Conservation (phyloP, 2,797 vertebrate genomes). For the Anguilla anguilla region DNA sequence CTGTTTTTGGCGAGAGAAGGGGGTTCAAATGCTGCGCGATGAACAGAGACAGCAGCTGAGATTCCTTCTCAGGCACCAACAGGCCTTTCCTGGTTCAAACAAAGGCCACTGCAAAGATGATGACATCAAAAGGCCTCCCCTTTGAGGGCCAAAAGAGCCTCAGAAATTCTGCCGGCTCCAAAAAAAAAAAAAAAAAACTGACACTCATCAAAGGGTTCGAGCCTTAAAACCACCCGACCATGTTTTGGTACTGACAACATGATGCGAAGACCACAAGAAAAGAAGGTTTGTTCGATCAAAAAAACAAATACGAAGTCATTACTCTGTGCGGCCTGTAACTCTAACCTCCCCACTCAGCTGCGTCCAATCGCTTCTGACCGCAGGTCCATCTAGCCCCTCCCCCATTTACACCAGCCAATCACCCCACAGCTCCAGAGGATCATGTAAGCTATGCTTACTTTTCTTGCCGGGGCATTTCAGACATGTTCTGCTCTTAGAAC, state of each 20-base stretch:
- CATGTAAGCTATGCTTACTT: too few relatives aligned
- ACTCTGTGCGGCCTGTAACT: neutral
- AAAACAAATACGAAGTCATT: neutral
- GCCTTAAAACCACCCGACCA: neutral
- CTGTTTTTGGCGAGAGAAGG: constrained; percentile 30
- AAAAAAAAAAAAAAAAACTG: neutral
- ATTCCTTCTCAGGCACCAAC: constrained; percentile 58
- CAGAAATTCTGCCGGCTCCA: constrained; percentile 35
- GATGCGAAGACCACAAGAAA: neutral
- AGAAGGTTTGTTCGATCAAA: neutral
- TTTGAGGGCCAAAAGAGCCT: constrained; percentile 15
- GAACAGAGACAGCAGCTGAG: constrained; percentile 28
- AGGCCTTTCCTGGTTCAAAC: constrained; percentile 57
- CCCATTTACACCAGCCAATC: neutral
- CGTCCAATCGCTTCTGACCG: neutral
- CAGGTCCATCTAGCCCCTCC: neutral
- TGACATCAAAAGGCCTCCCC: constrained; percentile 11
- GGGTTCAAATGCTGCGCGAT: neutral
- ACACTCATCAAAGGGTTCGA: constrained; percentile 23
- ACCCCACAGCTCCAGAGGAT: neutral
- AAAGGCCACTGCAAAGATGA: constrained; percentile 18
- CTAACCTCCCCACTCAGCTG: neutral
- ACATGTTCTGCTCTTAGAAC: too few relatives aligned
- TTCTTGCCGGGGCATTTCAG: too few relatives aligned
- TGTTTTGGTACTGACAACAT: neutral